These are phyloP conservation scores for Sapayoa aenigma DNA, from an alignment of 2,113 vertebrate species.

Conservation along the genomic window DNA sequence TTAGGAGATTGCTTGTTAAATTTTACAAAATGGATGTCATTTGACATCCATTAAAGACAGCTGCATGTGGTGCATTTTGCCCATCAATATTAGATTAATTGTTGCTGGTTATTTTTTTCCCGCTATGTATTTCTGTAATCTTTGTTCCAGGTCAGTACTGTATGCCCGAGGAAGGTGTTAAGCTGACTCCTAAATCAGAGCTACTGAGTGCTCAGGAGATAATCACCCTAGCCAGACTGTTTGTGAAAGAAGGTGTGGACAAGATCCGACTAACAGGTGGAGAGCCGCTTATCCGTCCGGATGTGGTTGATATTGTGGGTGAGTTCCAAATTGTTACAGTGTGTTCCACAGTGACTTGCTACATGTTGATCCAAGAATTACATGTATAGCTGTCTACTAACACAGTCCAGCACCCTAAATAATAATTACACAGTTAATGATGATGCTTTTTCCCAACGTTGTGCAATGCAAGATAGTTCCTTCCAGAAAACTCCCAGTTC, in stretches of 20 bases:
- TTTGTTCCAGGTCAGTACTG: conserved; percentile 89
- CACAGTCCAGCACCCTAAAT: background rate
- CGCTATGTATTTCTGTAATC: background rate
- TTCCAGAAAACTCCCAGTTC: background rate
- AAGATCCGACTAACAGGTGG: conserved; percentile 97
- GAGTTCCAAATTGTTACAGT: conserved; percentile 23
- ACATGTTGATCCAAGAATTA: background rate
- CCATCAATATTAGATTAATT: background rate
- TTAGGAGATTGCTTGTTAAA: background rate
- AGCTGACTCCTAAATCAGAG: conserved; percentile 85
- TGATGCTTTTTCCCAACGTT: background rate
- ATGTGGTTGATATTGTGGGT: conserved; percentile 91
- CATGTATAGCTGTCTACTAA: background rate
- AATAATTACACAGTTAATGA: background rate
- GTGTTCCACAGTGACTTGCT: background rate
- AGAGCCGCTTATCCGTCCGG: conserved; percentile 92
- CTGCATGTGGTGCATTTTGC: background rate
- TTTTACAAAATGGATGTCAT: background rate
- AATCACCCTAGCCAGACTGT: conserved; percentile 85
- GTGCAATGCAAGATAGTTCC: background rate
- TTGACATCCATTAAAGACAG: background rate
- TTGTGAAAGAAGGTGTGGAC: conserved; percentile 90
- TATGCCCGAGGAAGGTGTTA: conserved; percentile 96
- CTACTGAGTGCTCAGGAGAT: conserved; percentile 87
- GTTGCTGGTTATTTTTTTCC: background rate